Percentiles rank a stretch among this genome's conserved stretches.
Conservation (phyloP, 1,140 invertebrate species). For the Nasonia giraulti region DNA sequence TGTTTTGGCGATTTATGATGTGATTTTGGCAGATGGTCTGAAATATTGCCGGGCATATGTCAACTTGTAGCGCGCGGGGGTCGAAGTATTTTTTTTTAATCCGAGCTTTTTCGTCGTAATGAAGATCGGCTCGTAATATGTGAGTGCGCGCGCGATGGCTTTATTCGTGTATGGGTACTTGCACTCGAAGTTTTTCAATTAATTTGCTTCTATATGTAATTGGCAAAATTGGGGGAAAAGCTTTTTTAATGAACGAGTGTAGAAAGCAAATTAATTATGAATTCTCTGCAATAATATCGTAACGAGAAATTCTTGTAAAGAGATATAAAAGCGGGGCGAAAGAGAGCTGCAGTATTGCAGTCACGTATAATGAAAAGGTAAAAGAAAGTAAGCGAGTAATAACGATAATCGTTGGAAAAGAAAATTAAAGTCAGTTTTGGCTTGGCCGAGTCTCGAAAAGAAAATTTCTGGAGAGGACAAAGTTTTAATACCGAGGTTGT, state of each 20-base stretch:
- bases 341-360: background rate
- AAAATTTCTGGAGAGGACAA: no score
- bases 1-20: background rate
- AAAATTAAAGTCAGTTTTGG: background rate
- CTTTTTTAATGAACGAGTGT: no score
- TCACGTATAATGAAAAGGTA: background rate
- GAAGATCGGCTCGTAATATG: background rate
- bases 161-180: background rate
- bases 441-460: background rate
- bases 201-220: no score
- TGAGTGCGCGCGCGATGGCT: no score
- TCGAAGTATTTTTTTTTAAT: background rate
- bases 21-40: background rate
- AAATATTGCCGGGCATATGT: constrained; percentile 5
- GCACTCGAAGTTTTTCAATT: no score
- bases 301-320: no score
- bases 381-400: background rate
- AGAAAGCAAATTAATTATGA: no score
- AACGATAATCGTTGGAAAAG: background rate
- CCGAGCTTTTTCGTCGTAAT: background rate
- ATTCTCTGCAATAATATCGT: no score
- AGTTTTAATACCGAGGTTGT: no score
- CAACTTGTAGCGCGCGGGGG: background rate
- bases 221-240: no score
- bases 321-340: background rate